phyloP scores from a whole-genome alignment of 2,888 invertebrate genomes.

The Dicroscelio sp. region DNA sequence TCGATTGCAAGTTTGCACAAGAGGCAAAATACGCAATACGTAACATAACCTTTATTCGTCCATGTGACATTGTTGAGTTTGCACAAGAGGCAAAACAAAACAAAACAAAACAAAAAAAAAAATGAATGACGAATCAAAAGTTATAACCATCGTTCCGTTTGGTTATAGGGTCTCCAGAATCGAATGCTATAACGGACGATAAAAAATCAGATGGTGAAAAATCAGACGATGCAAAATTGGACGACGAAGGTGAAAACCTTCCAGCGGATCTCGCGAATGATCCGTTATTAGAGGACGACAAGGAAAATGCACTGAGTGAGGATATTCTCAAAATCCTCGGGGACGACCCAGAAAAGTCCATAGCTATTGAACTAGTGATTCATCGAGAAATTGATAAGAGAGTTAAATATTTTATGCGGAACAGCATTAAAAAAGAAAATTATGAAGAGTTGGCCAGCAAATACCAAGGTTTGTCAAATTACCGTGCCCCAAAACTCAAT shows the following conservation, averaged over 20 bases:
- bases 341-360: constrained; percentile 30
- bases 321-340: constrained; percentile 16
- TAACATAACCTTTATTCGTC: background rate
- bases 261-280: too few species aligned
- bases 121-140: too few species aligned
- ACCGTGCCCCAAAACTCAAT: background rate
- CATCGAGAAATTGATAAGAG: constrained; percentile 8
- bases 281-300: background rate
- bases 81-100: background rate
- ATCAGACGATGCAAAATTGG: too few species aligned
- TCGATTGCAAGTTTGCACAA: constrained; percentile 36
- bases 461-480: background rate
- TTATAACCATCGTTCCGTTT: too few species aligned
- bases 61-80: background rate
- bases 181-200: too few species aligned
- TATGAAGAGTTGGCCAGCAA: background rate
- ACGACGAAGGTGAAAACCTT: too few species aligned
- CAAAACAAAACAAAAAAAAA: too few species aligned
- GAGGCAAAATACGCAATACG: constrained; percentile 37
- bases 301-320: background rate
- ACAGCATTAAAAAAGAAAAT: background rate
- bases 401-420: background rate
- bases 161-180: too few species aligned
- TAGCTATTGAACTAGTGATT: constrained; percentile 5
- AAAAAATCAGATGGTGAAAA: too few species aligned